Evolutionary conservation across 2,888 invertebrate genomes (phyloP), one percentile per base, ranked within the genome.

Genomic region (Rhodophaea formosa): DNA sequence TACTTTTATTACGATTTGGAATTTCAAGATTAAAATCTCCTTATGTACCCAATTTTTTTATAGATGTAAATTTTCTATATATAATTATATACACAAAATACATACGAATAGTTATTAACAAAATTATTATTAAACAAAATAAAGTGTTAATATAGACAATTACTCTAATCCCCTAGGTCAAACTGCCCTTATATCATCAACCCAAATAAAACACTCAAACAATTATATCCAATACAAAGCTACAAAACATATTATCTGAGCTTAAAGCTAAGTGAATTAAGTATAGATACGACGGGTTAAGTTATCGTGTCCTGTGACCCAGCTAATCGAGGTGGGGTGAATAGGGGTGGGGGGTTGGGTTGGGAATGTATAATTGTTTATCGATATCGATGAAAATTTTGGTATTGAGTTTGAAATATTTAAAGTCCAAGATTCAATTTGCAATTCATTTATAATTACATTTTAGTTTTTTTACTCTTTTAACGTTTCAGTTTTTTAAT

Each of bases 281-380:
- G 75, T 74, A 71, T 76, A 77, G 76, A 79, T 76, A 78, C 77
- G 74, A 72, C 75, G 75, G 72, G 75, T 86, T 82, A 84, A 82
- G 80, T 80, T 82, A 79, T 79, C 81, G 77, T 75, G 80, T 72
- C 79, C 80, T 75, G 64, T 79, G 86, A 87, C 88, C 88, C 67
- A 73, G 75, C 82, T 85, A 88, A 88, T 88, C 77, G 79, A 70
- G 74, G 79, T 71, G 77, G 78, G 81, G 79, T 73, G 69, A 68
- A 39, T 68, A 73, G 73, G 74, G 76, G 76, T 72, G 73, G 73
- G 68, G 58, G 46, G 14, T 78, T 84, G 56, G 72, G 81, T 61
- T 70, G 53, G 23, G n/a, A 0, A 8, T 7, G 15, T 29, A 10
- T 7, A 32, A 3, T n/a, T n/a, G 23, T 49, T 60, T 64, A 59